Evolutionary conservation across 1,140 invertebrate species (phyloP).

Genomic region (Penaeus vannamei): DNA sequence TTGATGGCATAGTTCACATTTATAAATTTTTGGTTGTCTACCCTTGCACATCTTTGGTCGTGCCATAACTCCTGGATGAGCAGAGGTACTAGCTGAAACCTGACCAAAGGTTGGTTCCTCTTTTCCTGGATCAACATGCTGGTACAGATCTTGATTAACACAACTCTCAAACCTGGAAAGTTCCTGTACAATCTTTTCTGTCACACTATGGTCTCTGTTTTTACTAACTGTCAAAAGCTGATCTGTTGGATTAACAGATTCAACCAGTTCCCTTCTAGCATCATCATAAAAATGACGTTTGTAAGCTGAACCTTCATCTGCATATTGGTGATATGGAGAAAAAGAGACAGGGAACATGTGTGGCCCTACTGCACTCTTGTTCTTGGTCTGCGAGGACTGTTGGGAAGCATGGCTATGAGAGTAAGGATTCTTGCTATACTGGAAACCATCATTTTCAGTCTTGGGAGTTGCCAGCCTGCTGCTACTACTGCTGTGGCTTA

Average conservation of each 20-base stretch:
- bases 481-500: conserved; percentile 33
- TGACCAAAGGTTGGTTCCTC: background rate
- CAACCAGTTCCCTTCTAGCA: background rate
- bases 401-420: conserved; percentile 30
- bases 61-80: conserved; percentile 25
- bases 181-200: no score
- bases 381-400: conserved; percentile 29
- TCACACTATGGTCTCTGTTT: no score
- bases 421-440: conserved; percentile 43
- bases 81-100: conserved; percentile 31
- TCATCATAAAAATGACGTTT: conserved; percentile 59
- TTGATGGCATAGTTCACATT: conserved; percentile 65
- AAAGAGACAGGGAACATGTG: conserved; percentile 55
- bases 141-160: no score
- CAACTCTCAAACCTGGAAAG: no score
- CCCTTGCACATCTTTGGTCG: conserved; percentile 43
- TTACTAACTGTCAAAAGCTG: no score
- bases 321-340: conserved; percentile 51
- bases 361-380: conserved; percentile 23
- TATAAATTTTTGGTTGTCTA: conserved; percentile 63
- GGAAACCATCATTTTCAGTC: conserved; percentile 41
- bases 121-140: no score
- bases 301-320: conserved; percentile 43
- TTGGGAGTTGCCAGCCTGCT: conserved; percentile 36
- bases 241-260: no score